phyloP scores from a whole-genome alignment of 2,797 vertebrate genomes.

The Pterois miles region DNA sequence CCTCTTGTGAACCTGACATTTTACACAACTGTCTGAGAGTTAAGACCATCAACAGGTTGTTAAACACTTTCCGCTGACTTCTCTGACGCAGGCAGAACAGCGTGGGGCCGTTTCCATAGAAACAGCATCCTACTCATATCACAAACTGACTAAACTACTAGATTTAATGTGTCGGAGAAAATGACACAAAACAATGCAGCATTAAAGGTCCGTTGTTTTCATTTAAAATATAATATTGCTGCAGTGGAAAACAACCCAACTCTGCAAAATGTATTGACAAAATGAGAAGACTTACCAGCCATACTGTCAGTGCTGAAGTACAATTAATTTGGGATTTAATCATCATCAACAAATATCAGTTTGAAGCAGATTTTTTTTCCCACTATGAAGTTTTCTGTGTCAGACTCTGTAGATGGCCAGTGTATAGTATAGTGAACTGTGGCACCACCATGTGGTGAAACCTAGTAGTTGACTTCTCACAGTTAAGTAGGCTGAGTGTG shows the following conservation, averaged over 20 bases:
- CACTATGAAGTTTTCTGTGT: neutral
- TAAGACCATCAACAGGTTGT: slow-evolving; percentile 16
- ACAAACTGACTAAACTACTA: slow-evolving; percentile 3
- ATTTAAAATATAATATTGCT: neutral
- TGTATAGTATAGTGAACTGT: neutral
- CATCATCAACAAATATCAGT: neutral
- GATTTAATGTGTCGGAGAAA: slow-evolving; percentile 2
- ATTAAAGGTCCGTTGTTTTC: neutral
- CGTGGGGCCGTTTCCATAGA: slow-evolving; percentile 58
- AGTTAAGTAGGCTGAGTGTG: neutral
- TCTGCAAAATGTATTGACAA: neutral
- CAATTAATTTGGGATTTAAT: neutral
- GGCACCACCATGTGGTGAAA: slow-evolving; percentile 55
- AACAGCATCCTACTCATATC: slow-evolving; percentile 37
- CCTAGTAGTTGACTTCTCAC: neutral
- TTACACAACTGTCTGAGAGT: slow-evolving; percentile 16
- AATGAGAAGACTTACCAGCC: neutral
- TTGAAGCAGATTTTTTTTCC: neutral
- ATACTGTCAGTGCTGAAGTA: neutral
- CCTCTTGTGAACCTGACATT: neutral
- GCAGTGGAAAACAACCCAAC: neutral
- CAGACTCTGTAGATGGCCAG: neutral
- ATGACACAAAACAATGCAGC: neutral
- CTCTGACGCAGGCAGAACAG: slow-evolving; percentile 13
- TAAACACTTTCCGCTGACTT: slow-evolving; percentile 4